Evolutionary conservation across 2,888 invertebrate species (phyloP).

Genomic region (Halictus ligatus): DNA sequence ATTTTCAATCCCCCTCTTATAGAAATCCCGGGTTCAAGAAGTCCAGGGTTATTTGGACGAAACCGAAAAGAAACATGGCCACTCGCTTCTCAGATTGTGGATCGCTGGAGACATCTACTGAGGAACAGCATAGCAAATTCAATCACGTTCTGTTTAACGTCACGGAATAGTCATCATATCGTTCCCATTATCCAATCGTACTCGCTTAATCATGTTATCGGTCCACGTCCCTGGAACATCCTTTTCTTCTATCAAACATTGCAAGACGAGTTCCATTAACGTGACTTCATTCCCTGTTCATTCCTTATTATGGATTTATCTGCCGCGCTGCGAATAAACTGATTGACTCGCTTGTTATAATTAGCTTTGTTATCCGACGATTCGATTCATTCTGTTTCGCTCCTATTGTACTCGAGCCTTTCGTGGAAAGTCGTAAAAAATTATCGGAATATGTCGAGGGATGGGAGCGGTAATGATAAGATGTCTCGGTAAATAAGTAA

Average conservation of each 20-base stretch:
- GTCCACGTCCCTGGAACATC: slow-evolving; percentile 5
- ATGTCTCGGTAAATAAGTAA: neutral
- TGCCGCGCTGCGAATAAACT: neutral
- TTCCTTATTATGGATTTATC: neutral
- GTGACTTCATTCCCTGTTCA: neutral
- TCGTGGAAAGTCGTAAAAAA: neutral
- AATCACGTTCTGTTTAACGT: neutral
- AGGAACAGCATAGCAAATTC: no score
- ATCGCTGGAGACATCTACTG: no score
- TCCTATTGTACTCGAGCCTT: neutral
- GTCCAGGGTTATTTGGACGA: neutral
- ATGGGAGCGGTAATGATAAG: neutral
- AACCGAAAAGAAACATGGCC: neutral
- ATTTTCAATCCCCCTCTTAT: no score
- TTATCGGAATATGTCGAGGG: neutral
- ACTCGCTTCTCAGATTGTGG: neutral
- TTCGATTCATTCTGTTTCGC: neutral
- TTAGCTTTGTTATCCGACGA: neutral
- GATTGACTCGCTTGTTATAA: neutral
- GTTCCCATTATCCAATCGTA: neutral
- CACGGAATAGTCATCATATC: neutral
- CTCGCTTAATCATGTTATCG: neutral
- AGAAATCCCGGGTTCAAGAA: no score
- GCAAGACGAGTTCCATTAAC: neutral
- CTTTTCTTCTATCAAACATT: neutral